Evolutionary conservation across 2,113 vertebrate genomes (phyloP), one percentile per base, ranked within the genome.

Genomic region (Lophius piscatorius): DNA sequence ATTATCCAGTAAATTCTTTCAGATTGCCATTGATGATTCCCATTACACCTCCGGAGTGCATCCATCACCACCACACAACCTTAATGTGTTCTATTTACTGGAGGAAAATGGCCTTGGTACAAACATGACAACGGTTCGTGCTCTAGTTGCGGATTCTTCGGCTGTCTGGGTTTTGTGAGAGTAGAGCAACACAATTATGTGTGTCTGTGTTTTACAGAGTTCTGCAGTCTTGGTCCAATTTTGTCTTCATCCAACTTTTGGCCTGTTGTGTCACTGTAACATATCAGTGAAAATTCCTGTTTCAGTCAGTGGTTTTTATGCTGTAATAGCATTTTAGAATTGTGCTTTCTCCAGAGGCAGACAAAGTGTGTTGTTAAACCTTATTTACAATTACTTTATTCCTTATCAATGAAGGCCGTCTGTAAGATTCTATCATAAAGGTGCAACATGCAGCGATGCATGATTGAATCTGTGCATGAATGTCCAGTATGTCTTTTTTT

Each of bases 21-120:
- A 78, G 65, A 81, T 82, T 61, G 66, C 63, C 64, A 52, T 3
- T 66, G 63, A 81, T 83, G 68, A 76, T 81, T 84, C 74, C 59
- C 36, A 62, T 67, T 77, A 17, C 57, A 62, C 69, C 58, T 66
- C 48, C 13, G 72, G 72, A 72, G 76, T 79, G 44, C 41, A 40
- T 70, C 62, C 61, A 78, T 26, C 18, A 31, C 55, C 50, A 70
- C 75, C 7, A 33, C 42, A 63, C 74, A 20, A 63, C 28, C 21
- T 78, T 67, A 63, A 79, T 78, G 50, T 81, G 44, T 11, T 62
- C 34, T 34, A n/a, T 48, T 61, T 45, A 64, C 69, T 47, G 41
- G 46, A 58, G 52, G 69, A 67, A 62, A 81, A 79, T 63, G 55
- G 70, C 49, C 76, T 66, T 67, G 62, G 71, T 67, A 52, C 77